Conservation (phyloP, 2,113 vertebrate genomes). For the Notothenia coriiceps region DNA sequence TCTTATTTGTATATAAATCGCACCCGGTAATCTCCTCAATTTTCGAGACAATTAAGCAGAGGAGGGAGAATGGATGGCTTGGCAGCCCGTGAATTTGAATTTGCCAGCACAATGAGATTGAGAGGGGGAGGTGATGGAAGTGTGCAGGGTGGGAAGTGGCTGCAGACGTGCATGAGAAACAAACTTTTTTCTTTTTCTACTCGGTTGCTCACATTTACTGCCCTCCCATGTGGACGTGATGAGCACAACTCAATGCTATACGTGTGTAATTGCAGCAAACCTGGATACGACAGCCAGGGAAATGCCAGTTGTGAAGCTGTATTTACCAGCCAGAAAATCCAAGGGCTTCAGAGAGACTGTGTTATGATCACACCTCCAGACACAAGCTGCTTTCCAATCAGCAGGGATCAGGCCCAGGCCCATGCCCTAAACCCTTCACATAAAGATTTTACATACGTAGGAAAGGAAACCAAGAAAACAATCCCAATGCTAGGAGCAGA, state of each 20-base stretch:
- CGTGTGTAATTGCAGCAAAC: constrained; percentile 62
- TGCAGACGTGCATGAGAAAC: constrained; percentile 49
- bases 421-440: constrained; percentile 30
- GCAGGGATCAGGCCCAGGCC: constrained; percentile 39
- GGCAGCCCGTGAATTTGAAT: constrained; percentile 78
- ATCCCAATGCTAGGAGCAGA: not conserved
- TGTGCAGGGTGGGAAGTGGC: constrained; percentile 57
- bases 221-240: constrained; percentile 52
- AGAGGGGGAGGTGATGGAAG: constrained; percentile 64
- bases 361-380: constrained; percentile 63
- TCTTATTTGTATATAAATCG: constrained; percentile 76
- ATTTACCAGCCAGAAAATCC: constrained; percentile 59
- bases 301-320: constrained; percentile 26
- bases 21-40: constrained; percentile 76
- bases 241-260: constrained; percentile 46
- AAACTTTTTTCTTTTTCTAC: constrained; percentile 42
- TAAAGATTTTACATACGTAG: constrained; percentile 35
- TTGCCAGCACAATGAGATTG: constrained; percentile 70
- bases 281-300: constrained; percentile 34
- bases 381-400: constrained; percentile 52
- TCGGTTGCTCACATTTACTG: constrained; percentile 53
- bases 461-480: constrained; percentile 8
- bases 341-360: constrained; percentile 51
- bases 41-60: constrained; percentile 82
- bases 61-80: constrained; percentile 76